These are phyloP conservation scores for Lemur catta DNA, from an alignment of 2,797 vertebrate genomes.

Conservation along the genomic window DNA sequence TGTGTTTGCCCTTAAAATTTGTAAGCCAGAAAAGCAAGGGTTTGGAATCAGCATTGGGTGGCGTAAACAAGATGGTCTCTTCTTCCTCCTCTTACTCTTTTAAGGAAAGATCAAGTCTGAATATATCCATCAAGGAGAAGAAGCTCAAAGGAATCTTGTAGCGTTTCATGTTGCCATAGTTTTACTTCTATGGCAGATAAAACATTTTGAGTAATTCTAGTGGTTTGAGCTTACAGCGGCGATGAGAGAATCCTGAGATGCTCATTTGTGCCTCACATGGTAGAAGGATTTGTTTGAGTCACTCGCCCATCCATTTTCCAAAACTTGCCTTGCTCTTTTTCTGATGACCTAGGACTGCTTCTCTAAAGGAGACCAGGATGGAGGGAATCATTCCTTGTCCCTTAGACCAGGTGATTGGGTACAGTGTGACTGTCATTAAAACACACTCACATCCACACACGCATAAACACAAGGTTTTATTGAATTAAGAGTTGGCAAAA, in stretches of 20 bases:
- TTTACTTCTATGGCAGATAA: neutral
- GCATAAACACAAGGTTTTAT: neutral
- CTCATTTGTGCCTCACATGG: neutral
- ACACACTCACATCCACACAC: neutral
- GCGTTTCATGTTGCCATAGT: neutral
- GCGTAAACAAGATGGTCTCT: neutral
- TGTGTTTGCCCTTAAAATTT: neutral
- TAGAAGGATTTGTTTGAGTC: neutral
- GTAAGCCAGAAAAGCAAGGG: neutral
- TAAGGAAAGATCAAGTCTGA: neutral
- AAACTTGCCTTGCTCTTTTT: neutral
- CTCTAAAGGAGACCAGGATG: neutral
- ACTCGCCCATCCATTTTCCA: neutral
- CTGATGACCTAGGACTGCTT: neutral
- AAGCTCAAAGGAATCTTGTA: neutral
- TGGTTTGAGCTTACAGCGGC: neutral
- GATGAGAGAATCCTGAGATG: neutral
- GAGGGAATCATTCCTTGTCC: neutral
- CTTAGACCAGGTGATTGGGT: neutral
- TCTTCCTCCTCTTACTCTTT: neutral
- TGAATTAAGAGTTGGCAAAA: conserved; percentile 15
- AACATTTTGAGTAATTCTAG: neutral
- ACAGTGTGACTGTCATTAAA: neutral
- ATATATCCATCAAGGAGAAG: neutral
- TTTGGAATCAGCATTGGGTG: neutral